These are phyloP conservation scores for Prolemur simus DNA, from an alignment of 2,113 vertebrate genomes.

Conservation along the genomic window DNA sequence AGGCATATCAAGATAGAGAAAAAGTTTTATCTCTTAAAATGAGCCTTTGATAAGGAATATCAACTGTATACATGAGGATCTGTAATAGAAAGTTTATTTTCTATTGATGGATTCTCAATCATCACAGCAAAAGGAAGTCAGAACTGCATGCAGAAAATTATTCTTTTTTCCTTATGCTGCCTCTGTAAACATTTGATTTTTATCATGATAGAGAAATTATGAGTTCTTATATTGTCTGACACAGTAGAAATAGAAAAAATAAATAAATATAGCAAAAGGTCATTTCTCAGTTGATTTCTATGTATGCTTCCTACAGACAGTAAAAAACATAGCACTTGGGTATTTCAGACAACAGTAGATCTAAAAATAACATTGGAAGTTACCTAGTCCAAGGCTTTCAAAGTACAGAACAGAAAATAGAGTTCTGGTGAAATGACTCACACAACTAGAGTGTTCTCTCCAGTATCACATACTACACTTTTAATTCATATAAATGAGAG, in stretches of 20 bases:
- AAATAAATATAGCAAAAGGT: background rate
- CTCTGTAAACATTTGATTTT: conserved; percentile 1
- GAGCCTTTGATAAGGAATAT: background rate
- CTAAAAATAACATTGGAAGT: background rate
- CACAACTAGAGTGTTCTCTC: background rate
- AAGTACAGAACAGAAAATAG: background rate
- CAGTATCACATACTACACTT: background rate
- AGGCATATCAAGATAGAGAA: background rate
- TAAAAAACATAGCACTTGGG: background rate
- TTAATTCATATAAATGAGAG: background rate
- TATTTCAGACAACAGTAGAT: background rate
- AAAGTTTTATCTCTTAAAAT: background rate
- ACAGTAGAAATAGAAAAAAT: background rate
- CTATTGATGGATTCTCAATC: background rate
- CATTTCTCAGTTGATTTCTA: background rate
- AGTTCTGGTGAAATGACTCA: background rate
- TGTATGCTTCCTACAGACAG: background rate
- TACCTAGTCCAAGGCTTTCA: background rate
- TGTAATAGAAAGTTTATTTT: background rate
- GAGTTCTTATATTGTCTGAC: background rate
- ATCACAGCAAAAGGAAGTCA: background rate
- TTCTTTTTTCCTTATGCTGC: background rate
- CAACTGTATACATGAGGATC: background rate
- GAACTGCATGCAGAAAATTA: background rate
- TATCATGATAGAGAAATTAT: background rate